These are phyloP conservation scores for Grapholita molesta DNA, from an alignment of 1,140 invertebrate species.

Conservation along the genomic window DNA sequence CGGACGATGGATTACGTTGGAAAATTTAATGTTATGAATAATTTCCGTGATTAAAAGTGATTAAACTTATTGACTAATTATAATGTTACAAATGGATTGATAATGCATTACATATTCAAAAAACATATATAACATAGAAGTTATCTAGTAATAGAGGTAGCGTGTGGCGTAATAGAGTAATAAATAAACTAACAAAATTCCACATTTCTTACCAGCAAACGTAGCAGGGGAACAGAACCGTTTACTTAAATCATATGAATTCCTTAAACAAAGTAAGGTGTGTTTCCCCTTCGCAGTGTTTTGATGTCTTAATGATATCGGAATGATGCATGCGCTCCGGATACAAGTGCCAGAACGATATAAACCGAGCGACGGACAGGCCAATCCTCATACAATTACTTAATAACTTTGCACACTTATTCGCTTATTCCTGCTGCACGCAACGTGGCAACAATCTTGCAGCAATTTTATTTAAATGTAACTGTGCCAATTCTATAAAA, in stretches of 20 bases:
- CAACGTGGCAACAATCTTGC: neutral
- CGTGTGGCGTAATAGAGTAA: neutral
- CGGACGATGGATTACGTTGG: neutral
- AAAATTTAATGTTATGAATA: neutral
- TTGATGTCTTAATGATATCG: constrained; percentile 65
- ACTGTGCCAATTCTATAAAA: neutral
- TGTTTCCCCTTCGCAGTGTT: constrained; percentile 42
- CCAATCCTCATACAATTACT: constrained; percentile 12
- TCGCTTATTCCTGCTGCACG: constrained; percentile 8
- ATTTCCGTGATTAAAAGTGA: neutral
- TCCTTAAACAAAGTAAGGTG: constrained; percentile 51
- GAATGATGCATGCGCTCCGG: constrained; percentile 62
- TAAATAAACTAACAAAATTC: constrained; percentile 7
- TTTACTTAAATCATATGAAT: constrained; percentile 47
- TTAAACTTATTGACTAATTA: neutral
- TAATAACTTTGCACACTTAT: constrained; percentile 11
- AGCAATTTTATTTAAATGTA: neutral
- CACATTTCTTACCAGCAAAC: constrained; percentile 44
- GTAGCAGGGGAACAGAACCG: constrained; percentile 29
- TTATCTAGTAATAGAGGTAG: neutral
- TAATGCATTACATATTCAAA: neutral
- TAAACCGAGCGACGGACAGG: constrained; percentile 13
- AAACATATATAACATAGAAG: neutral
- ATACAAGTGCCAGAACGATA: constrained; percentile 34
- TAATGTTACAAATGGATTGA: neutral